Conservation (phyloP, 2,888 invertebrate species). For the Drosophila neotestacea region DNA sequence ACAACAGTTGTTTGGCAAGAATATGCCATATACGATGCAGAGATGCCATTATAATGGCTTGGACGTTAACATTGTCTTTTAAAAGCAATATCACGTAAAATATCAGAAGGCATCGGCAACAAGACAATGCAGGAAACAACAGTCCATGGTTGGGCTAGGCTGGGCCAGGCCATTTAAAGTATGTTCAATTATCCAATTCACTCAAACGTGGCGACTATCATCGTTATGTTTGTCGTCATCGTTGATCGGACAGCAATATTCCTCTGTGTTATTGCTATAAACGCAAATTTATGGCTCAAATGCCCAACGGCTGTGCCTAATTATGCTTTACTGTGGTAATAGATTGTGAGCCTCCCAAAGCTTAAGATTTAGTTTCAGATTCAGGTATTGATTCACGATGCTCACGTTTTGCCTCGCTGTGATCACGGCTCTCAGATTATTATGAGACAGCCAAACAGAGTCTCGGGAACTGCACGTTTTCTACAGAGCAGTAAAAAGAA, state of each 20-base stretch:
- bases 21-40: slow-evolving; percentile 6
- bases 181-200: slow-evolving; percentile 77
- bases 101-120: slow-evolving; percentile 11
- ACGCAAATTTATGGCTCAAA: slow-evolving; percentile 52
- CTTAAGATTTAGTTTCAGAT: slow-evolving; percentile 22
- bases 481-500: slow-evolving; percentile 29
- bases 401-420: slow-evolving; percentile 62
- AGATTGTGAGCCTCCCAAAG: slow-evolving; percentile 40
- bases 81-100: slow-evolving; percentile 57
- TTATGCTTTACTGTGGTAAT: slow-evolving; percentile 49
- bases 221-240: slow-evolving; percentile 39
- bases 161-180: slow-evolving; percentile 42
- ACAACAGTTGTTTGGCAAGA: slow-evolving; percentile 52
- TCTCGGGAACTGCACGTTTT: slow-evolving; percentile 68
- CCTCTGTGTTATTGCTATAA: slow-evolving; percentile 42
- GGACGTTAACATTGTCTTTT: slow-evolving; percentile 40
- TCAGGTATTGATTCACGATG: slow-evolving; percentile 51
- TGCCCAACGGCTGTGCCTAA: slow-evolving; percentile 45
- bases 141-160: background rate
- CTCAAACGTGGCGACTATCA: slow-evolving; percentile 52
- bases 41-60: slow-evolving; percentile 30
- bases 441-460: slow-evolving; percentile 53
- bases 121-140: slow-evolving; percentile 28
- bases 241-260: slow-evolving; percentile 29
- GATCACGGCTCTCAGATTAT: slow-evolving; percentile 60